phyloP scores from a whole-genome alignment of 2,888 invertebrate species.

The Timandra comae region DNA sequence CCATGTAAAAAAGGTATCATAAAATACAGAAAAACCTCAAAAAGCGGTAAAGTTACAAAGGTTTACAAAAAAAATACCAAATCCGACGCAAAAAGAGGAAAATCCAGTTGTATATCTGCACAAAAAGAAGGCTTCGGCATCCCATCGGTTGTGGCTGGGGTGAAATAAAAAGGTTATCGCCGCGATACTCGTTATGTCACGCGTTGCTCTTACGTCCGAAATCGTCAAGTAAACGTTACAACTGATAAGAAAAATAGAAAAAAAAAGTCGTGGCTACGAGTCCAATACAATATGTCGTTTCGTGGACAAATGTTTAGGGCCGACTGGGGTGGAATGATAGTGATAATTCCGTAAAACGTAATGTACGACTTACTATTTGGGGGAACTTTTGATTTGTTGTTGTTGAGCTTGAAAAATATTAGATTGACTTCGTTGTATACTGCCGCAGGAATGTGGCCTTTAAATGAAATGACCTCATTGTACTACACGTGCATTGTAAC shows the following conservation, averaged over 20 bases:
- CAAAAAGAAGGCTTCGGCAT: conserved; percentile 16
- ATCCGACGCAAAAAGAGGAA: too few species aligned
- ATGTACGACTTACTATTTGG: conserved; percentile 6
- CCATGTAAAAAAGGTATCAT: too few species aligned
- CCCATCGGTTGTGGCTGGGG: conserved; percentile 13
- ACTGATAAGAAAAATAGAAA: conserved; percentile 24
- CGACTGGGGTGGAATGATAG: conserved; percentile 5
- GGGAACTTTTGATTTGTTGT: conserved; percentile 2
- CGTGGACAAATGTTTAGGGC: conserved; percentile 5
- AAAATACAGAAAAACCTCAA: too few species aligned
- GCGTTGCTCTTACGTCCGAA: conserved; percentile 11
- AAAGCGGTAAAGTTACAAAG: too few species aligned
- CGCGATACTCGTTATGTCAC: conserved; percentile 18
- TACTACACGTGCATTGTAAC: too few species aligned
- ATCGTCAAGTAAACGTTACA: conserved; percentile 24
- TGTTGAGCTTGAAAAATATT: too few species aligned
- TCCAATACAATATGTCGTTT: conserved; percentile 7
- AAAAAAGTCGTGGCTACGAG: conserved; percentile 9
- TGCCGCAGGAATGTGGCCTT: too few species aligned
- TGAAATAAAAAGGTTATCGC: conserved; percentile 23
- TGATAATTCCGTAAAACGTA: background rate
- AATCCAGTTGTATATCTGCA: background rate
- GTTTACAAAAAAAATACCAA: too few species aligned
- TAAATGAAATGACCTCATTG: too few species aligned
- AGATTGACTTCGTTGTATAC: too few species aligned